These are phyloP conservation scores for Poeciliopsis presidionis DNA, from an alignment of 2,797 vertebrate species.

Conservation along the genomic window DNA sequence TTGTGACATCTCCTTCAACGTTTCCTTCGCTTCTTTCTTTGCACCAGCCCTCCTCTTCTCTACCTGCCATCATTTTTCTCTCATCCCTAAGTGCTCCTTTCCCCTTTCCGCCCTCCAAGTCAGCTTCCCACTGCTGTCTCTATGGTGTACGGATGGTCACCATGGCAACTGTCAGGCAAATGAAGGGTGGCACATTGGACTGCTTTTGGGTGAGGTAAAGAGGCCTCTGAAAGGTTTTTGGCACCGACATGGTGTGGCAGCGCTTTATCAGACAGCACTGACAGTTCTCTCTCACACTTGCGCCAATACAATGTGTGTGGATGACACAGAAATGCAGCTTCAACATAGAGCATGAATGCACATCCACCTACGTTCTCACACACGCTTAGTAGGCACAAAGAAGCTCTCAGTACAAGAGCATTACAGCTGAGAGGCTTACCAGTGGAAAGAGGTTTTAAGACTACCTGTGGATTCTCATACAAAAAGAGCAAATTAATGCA, in stretches of 20 bases:
- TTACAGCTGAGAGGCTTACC: constrained; percentile 72
- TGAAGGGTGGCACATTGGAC: constrained; percentile 58
- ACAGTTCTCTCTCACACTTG: constrained; percentile 6
- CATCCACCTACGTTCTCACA: constrained; percentile 12
- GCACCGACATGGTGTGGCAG: constrained; percentile 23
- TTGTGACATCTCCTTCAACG: constrained; percentile 48
- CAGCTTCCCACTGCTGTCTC: constrained; percentile 62
- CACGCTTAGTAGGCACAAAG: constrained; percentile 53
- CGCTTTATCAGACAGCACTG: constrained; percentile 25
- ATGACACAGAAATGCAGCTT: constrained; percentile 14
- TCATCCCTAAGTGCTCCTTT: constrained; percentile 68
- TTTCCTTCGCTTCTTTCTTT: constrained; percentile 42
- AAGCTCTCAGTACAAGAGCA: constrained; percentile 55
- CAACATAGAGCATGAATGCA: constrained; percentile 18
- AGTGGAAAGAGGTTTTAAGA: constrained; percentile 61
- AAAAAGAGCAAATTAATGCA: constrained; percentile 56
- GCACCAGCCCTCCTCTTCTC: constrained; percentile 17
- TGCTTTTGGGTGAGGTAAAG: constrained; percentile 45
- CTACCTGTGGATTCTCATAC: constrained; percentile 66
- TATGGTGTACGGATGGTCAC: constrained; percentile 70
- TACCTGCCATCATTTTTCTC: constrained; percentile 56
- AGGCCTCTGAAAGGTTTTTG: constrained; percentile 44
- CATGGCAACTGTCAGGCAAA: constrained; percentile 75
- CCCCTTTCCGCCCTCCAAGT: constrained; percentile 55
- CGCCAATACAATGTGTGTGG: constrained; percentile 3